A percentile compares a stretch with the other conserved stretches of the same genome.
Conservation (phyloP, 1,140 invertebrate species). For the Zaprionus kolodkinae region DNA sequence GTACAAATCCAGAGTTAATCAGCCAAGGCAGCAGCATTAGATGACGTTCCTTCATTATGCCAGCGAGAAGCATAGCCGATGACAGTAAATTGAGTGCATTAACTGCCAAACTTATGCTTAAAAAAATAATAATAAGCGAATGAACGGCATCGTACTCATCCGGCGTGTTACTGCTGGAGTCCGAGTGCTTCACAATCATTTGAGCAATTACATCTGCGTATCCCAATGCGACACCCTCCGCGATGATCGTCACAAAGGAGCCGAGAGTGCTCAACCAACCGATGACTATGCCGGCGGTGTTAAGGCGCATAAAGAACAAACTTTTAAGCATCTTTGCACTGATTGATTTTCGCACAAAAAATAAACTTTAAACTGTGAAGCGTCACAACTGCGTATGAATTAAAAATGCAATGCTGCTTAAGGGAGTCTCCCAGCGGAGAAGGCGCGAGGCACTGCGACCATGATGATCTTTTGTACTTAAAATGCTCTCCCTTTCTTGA, state of each 20-base stretch:
- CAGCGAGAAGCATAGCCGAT: background rate
- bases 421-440: no score
- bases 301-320: slow-evolving; percentile 58
- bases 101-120: background rate
- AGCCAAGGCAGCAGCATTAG: slow-evolving; percentile 69
- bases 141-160: background rate
- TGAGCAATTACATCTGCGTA: slow-evolving; percentile 42
- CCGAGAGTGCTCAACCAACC: slow-evolving; percentile 57
- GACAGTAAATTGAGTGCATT: background rate
- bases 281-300: slow-evolving; percentile 63
- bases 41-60: slow-evolving; percentile 58
- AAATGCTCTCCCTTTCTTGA: no score
- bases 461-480: no score
- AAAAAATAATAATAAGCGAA: background rate
- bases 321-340: slow-evolving; percentile 44
- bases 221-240: slow-evolving; percentile 24
- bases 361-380: background rate
- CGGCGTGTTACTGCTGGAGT: background rate
- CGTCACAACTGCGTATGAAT: slow-evolving; percentile 20
- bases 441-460: no score
- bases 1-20: slow-evolving; percentile 39
- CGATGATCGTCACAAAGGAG: slow-evolving; percentile 38
- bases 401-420: no score
- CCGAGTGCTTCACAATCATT: background rate
- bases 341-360: background rate